Evolutionary conservation across 2,888 invertebrate species (phyloP), one percentile per base, ranked within the genome.

Genomic region (Phortica magna): DNA sequence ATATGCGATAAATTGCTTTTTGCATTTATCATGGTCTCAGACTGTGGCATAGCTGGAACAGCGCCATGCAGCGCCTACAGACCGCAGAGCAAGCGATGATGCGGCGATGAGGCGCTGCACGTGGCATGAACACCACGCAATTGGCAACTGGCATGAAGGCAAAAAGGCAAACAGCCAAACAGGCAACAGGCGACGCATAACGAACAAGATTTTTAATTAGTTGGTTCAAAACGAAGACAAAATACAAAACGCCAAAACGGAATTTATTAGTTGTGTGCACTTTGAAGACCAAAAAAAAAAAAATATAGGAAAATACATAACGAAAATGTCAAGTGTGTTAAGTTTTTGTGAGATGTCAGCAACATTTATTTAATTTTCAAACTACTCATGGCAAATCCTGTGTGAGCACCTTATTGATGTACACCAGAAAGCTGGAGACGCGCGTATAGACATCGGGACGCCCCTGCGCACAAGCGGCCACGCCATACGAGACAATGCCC

Each of bases 401-500:
- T 68, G 80, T 83, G 76, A 90, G 84, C 78, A 90, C 84, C 78
- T 82, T 83, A 76, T 82, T 83, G 78, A 91, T 90, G 83, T 89
- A 91, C 79, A 88, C 80, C 76, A 90, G 43, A 81, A 89, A 91
- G 73, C 87, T 89, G 65, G 92, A 90, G 19, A 92, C 89, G 76
- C 92, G 88, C 39, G 90, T 90, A 64, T 90, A 92, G 73, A 91
- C 92, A 84, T 92, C 92, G 3, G 92, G 91, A n/a, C 68, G 78
- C 64, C 91, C 90, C 74, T 87, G 85, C 72, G 90, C 91, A 79
- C 91, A 91, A 53, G 82, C 83, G 75, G 83, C 77, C 19, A 87
- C 84, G 76, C 92, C 92, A 76, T 91, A 92, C 0, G 92, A 92
- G 17, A 92, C 92, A 73, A 91, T 82, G 57, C 92, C 92, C 70